Conservation (phyloP, 2,797 vertebrate species). For the Momotus momota region DNA sequence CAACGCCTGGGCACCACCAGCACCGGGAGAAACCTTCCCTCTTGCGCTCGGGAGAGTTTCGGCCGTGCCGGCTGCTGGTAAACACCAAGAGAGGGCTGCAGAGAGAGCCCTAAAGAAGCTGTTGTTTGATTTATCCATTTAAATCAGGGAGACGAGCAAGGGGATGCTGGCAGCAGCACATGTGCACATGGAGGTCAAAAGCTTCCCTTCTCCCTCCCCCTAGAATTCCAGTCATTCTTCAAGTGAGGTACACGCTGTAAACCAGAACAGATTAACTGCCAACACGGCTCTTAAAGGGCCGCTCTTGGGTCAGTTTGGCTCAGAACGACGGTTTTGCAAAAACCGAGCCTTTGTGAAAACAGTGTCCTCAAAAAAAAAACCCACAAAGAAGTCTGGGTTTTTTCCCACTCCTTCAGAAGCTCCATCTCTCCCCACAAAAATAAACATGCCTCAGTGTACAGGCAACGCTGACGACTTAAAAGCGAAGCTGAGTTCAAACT, state of each 20-base stretch:
- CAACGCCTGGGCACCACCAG: neutral
- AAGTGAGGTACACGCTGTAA: conserved; percentile 72
- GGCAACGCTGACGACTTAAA: neutral
- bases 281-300: conserved; percentile 74
- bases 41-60: neutral
- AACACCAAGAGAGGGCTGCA: neutral
- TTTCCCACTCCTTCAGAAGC: conserved; percentile 23
- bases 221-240: conserved; percentile 83
- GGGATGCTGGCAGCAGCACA: conserved; percentile 65
- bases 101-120: conserved; percentile 17
- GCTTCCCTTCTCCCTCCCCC: conserved; percentile 73
- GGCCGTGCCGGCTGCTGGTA: neutral
- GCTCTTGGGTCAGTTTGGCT: conserved; percentile 54
- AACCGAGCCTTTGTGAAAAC: conserved; percentile 2
- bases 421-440: neutral
- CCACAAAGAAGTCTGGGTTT: neutral
- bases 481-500: neutral
- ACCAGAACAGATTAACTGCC: conserved; percentile 80
- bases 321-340: neutral
- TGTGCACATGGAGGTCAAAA: conserved; percentile 73
- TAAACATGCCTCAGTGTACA: neutral
- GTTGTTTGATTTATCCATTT: conserved; percentile 43
- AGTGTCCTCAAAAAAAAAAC: neutral
- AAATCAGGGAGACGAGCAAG: conserved; percentile 48
- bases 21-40: neutral